Base-by-base conservation (phyloP, 2,113 vertebrate species). In the Neoarius graeffei region DNA sequence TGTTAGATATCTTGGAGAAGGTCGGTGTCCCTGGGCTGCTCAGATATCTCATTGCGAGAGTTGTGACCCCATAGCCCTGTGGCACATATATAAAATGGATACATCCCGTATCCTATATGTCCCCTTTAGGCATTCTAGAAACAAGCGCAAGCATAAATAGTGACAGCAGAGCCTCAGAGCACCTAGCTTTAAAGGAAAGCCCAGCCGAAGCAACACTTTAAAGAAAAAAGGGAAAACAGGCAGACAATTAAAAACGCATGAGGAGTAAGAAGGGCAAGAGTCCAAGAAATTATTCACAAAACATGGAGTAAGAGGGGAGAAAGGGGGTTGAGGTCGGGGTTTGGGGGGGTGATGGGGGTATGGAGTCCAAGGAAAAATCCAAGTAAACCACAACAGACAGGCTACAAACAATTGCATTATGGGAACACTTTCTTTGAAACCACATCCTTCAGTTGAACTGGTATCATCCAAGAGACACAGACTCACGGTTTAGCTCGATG, bases 321-420 rank as follows among this genome's bases (percentile, higher is more conserved):
- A 25, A 10, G n/a, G 50, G 8, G 8, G 42, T 42, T 42, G 42
- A 42, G 42, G 42, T 42, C 42, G 48, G 19, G 35, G 35, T 42
- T 42, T 42, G 50, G 94, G 95, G 94, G 95, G 17, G 9, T 3
- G 11, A 7, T 3, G 1, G 35, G 94, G 10, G 6, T 4, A 7
- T 95, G 96, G 95, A 94, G 91, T 94, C 94, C 91, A 64, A 81
- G 94, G 94, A 93, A 94, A 93, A 77, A 92, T 94, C 89, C 93
- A 94, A 91, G 91, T 88, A 92, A 94, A 94, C 96, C 96, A 97
- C 96, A 96, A 96, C 90, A 96, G 94, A 96, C 92, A 93, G 93
- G 89, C 93, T 84, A 93, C 89, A 93, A 93, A 93, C 92, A 94
- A 93, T 92, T 92, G 88, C 93, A 90, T 96, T 96, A 96, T 93